Evolutionary conservation across 2,797 vertebrate genomes (phyloP), one percentile per base, ranked within the genome.

Genomic region (Hoplostethus mediterraneus): DNA sequence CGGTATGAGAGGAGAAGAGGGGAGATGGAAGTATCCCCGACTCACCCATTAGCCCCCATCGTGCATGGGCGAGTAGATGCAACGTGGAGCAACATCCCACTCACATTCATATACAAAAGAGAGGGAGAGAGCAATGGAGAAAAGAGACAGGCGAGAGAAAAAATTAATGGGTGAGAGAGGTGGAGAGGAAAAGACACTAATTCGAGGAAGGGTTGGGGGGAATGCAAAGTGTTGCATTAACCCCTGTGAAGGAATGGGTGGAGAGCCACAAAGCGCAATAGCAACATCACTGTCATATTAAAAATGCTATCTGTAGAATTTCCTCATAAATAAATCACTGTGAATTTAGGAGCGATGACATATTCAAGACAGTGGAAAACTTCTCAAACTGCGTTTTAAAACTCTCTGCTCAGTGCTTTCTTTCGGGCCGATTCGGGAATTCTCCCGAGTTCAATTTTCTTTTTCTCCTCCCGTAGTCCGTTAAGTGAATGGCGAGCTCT

Each of bases 321-420:
- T 59, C 25, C 55, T 72, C 68, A 85, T 84, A 67, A 68, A 82
- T 71, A 81, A 83, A 76, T 85, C 63, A 73, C 67, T 72, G 49
- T 68, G 63, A 81, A 85, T 76, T 87, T 57, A 78, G 12, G 14
- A 63, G 2, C 51, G 11, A 48, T 80, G 81, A 83, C 69, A 79
- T 64, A 71, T 73, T 80, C 62, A 80, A 82, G 72, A 44, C n/a
- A n/a, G 40, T n/a, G 28, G 53, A 16, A 84, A 77, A 82, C 9
- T 66, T 42, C 63, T 21, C 1, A 21, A 21, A 21, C 40, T 64
- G 58, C 16, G 55, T 67, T 63, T 76, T 44, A 21, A 49, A 71
- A 53, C 74, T 68, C 13, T 67, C 44, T 12, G 40, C 30, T 47
- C 36, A 21, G 31, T 38, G 40, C 21, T 52, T 55, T 59, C 28